Base-by-base conservation (phyloP, 2,113 vertebrate species). In the Pelusios castaneus region DNA sequence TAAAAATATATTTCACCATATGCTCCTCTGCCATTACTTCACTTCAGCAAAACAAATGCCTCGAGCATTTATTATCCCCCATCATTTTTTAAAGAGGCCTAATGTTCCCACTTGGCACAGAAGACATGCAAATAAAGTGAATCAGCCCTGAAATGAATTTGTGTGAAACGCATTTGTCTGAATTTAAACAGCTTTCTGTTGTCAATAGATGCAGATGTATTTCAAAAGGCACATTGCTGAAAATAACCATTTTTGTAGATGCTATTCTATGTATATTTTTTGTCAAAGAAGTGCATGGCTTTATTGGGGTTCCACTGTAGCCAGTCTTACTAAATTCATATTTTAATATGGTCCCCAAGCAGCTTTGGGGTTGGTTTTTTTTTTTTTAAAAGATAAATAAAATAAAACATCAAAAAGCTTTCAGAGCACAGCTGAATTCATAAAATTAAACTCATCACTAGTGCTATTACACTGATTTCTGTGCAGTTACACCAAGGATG, bases 1-100 rank as follows among this genome's bases (percentile, higher is more conserved):
- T 98, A 98, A 98, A 98, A 98, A 98, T 98, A 97, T 98, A 98
- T 98, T 97, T 98, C 94, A 97, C 97, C 98, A 98, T 98, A 98
- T 98, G 97, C 83, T 98, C 95, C 92, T 95, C 92, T 94, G 87
- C 89, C 82, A 51, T 98, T 97, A 97, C 70, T 97, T 98, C 85
- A 88, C 95, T 97, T 96, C 89, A 97, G 96, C 95, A 97, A 98
- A 97, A 97, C 96, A 98, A 98, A 97, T 97, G 98, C 96, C 96
- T 97, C 84, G 88, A 97, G 95, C 97, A 97, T 96, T 97, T 98
- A 98, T 97, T 98, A 98, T 97, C 47, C 77, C 82, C 94, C 93
- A 97, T 98, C 87, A 97, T 97, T 98, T 98, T 97, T 97, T 97
- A 97, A 98, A 98, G 95, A 97, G 95, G 85, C 75, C 95, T 97